These are phyloP conservation scores for Drosophila mayaguana DNA, from an alignment of 2,888 invertebrate species.

Conservation along the genomic window DNA sequence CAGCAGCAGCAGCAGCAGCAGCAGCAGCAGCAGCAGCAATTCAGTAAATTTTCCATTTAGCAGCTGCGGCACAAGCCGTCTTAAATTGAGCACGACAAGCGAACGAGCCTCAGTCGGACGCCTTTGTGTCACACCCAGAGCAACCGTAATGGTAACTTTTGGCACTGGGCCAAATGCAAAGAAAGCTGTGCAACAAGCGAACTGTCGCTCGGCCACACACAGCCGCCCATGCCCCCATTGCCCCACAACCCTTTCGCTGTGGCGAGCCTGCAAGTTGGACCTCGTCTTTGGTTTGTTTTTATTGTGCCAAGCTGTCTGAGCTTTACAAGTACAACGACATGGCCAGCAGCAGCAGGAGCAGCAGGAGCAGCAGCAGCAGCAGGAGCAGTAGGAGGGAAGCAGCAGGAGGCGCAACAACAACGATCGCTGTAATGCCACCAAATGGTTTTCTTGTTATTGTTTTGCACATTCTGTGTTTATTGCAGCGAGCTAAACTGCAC, in stretches of 20 bases:
- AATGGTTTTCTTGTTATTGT: conserved; percentile 72
- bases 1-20: too few relatives aligned
- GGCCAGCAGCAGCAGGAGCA: conserved; percentile 25
- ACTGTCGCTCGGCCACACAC: conserved; percentile 2
- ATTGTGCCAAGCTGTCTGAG: conserved; percentile 67
- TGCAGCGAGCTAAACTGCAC: conserved; percentile 64
- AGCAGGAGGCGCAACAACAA: conserved; percentile 25
- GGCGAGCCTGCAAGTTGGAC: conserved; percentile 27
- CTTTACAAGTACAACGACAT: conserved; percentile 57
- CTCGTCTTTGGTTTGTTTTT: conserved; percentile 52
- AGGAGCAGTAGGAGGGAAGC: conserved; percentile 4
- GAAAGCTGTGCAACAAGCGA: conserved; percentile 44
- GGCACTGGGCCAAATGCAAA: conserved; percentile 65
- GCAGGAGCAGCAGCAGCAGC: conserved; percentile 5
- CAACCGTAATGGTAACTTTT: conserved; percentile 42
- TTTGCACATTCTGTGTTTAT: conserved; percentile 60
- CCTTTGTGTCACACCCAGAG: conserved; percentile 63
- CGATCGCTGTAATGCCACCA: conserved; percentile 27
- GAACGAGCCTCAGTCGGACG: conserved; percentile 31
- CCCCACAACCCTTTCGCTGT: conserved; percentile 9
- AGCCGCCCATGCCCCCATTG: too few relatives aligned
- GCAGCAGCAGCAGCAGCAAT: conserved; percentile 13
- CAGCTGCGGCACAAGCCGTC: conserved; percentile 30
- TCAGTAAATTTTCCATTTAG: conserved; percentile 55
- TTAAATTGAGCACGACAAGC: conserved; percentile 44